Evolutionary conservation across 1,140 invertebrate genomes (phyloP), one percentile per base, ranked within the genome.

Genomic region (Drosophila ironensis): DNA sequence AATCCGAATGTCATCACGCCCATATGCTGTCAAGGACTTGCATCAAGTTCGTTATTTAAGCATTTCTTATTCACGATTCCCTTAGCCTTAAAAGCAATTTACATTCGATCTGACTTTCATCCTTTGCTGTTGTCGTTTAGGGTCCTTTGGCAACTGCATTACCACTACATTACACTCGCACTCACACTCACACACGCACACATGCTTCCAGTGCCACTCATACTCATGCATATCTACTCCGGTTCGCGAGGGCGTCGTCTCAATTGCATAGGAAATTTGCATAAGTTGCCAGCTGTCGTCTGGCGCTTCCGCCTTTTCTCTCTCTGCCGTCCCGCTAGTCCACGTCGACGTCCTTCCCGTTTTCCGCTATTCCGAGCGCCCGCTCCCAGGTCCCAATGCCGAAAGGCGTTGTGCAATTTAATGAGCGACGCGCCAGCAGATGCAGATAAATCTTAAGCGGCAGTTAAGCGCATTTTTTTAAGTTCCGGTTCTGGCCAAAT

Each of bases 231-330:
- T 11, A n/a, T n/a, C n/a, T n/a, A 14, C 28, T 14, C 41, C 50
- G 61, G 64, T 52, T 37, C 51, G 48, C 77, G 68, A 69, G 69
- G 81, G 73, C 69, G 69, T 73, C 78, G 77, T 76, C 77, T 82
- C 77, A 72, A 82, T 84, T 77, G 77, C 77, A 70, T 45, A 40
- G 53, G 38, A 84, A 82, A 82, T 82, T 82, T 82, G 78, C 77
- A 82, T 82, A 82, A 82, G 78, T 77, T 84, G 78, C 56, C 77
- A 82, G 73, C 73, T 73, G 80, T 70, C 57, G 78, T 72, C 48
- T 72, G 52, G 40, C 40, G 57, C 27, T 48, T 37, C 45, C 30
- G 19, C 37, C 14, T 40, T 17, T 16, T 40, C 9, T 12, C 25
- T 17, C 6, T 12, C 22, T 40, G 6, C 14, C 12, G 5, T 57